Evolutionary conservation across 2,888 invertebrate genomes (phyloP), one percentile per base, ranked within the genome.

Genomic region (Chymomyza procnemis): DNA sequence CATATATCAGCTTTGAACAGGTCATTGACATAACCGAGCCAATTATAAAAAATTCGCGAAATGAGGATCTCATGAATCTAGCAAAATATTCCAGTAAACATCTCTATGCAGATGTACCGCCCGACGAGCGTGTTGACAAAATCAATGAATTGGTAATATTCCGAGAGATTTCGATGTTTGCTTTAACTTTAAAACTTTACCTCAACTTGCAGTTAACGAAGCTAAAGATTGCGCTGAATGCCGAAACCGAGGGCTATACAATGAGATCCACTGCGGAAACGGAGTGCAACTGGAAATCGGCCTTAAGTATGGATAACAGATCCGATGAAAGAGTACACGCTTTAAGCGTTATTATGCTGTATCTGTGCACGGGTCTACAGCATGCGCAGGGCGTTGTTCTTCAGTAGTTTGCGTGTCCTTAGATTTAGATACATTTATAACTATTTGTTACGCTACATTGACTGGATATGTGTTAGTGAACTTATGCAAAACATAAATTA

Each of bases 331-430:
- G 97, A 85, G 95, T 97, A 6, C 97, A 97, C 90, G 97, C 97
- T 0, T 92, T 99, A 72, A 97, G 97, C 60, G 95, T 98, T 62
- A 93, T 98, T 75, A 96, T 98, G 95, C 92, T 99, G 76, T 97
- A 98, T 91, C 96, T 97, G 91, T 99, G 98, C 91, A 96, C 98
- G 3, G 98, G 97, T 3, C 93, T 98, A 68, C 98, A 98, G 88
- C 89, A 90, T 76, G 91, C 91, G 19, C 91, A 91, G 79, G 90
- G 90, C 14, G 88, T 89, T 30, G 89, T 88, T 18, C 72, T 79
- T 59, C 88, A 88, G 63, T 90, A 84, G 82, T 55, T 5, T 0
- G 9, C 12, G 6, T 21, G 41, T 5, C 22, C 54, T 18, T 26
- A 55, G 16, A 41, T 52, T 61, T n/a, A n/a, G 34, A 3, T 5